Evolutionary conservation across 1,140 invertebrate species (phyloP).

Genomic region (Drosophila subpulchrella): DNA sequence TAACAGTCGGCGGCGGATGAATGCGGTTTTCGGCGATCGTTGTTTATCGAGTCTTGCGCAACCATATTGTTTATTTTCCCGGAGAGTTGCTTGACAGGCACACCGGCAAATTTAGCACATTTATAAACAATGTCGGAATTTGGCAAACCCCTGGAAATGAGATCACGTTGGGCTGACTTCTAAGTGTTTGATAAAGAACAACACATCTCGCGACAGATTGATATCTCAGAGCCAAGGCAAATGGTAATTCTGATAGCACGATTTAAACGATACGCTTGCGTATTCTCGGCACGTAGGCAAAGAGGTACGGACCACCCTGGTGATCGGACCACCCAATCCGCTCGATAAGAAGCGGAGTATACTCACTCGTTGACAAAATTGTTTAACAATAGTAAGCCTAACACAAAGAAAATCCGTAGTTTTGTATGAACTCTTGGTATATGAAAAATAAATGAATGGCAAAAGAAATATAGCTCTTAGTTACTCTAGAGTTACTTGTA

Average conservation of each 20-base stretch:
- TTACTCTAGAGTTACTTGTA: no score
- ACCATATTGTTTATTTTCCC: constrained; percentile 31
- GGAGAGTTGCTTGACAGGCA: constrained; percentile 29
- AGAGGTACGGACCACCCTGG: constrained; percentile 44
- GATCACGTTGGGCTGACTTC: constrained; percentile 48
- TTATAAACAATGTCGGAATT: constrained; percentile 28
- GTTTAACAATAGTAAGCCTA: no score
- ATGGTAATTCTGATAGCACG: constrained; percentile 42
- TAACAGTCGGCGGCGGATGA: constrained; percentile 1
- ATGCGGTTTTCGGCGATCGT: neutral
- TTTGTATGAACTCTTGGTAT: no score
- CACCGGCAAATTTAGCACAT: constrained; percentile 29
- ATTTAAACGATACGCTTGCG: constrained; percentile 33
- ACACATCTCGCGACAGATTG: constrained; percentile 39
- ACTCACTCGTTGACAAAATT: constrained; percentile 1
- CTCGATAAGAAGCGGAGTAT: constrained; percentile 18
- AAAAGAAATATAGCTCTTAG: no score
- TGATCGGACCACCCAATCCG: constrained; percentile 35
- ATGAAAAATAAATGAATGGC: no score
- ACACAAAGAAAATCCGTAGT: no score
- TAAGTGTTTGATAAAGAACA: constrained; percentile 74
- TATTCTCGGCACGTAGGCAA: constrained; percentile 68
- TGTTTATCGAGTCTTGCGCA: constrained; percentile 50
- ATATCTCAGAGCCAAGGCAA: constrained; percentile 31
- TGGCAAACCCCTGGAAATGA: constrained; percentile 15